phyloP scores from a whole-genome alignment of 2,113 vertebrate genomes.

The Mobula birostris region DNA sequence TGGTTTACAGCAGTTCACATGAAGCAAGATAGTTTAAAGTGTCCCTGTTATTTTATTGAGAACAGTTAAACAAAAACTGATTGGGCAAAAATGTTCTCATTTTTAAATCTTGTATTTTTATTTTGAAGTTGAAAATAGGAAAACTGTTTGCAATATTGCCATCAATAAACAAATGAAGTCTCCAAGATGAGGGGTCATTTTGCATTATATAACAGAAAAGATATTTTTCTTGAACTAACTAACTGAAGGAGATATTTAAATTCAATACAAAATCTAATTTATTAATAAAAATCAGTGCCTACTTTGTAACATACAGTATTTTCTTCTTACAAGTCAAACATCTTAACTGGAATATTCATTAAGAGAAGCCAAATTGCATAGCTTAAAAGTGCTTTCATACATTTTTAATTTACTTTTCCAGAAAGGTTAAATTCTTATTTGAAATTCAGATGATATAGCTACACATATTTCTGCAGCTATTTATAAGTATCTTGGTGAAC shows the following conservation, averaged over 20 bases:
- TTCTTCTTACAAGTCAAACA: no score
- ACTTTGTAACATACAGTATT: background rate
- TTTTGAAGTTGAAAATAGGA: background rate
- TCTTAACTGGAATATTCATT: background rate
- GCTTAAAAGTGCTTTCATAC: background rate
- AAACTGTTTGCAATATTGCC: background rate
- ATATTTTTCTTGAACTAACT: background rate
- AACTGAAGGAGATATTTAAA: background rate
- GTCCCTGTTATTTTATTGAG: background rate
- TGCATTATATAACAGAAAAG: background rate
- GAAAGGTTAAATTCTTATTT: background rate
- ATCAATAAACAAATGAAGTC: background rate
- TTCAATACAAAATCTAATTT: background rate
- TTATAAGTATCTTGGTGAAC: conserved; percentile 13
- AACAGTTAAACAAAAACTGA: no score
- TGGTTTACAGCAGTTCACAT: background rate
- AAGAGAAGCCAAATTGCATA: background rate
- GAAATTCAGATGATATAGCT: background rate
- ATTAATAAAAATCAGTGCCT: background rate
- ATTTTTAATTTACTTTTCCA: background rate
- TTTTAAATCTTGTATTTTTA: background rate
- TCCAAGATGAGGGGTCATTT: background rate
- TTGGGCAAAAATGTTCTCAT: no score
- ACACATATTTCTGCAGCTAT: background rate
- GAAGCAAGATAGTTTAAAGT: background rate